A percentile compares a stretch with the other conserved stretches of the same genome.
These are phyloP conservation scores for Metacarcinus magister DNA, from an alignment of 2,888 invertebrate genomes.

Conservation along the genomic window DNA sequence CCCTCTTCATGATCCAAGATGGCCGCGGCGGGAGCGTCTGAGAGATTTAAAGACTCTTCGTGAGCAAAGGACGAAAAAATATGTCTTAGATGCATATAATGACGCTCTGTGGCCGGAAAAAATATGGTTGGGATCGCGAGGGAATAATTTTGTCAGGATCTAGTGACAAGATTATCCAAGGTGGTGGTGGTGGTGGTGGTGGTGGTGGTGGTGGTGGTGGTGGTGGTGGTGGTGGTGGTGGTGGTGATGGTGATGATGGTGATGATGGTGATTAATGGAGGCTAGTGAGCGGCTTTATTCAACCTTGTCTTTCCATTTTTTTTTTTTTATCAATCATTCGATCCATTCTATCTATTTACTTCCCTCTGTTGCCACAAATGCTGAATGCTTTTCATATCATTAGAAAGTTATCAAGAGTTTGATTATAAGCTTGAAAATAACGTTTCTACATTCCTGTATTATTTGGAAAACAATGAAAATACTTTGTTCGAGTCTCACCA, in stretches of 20 bases:
- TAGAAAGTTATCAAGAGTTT: too few relatives aligned
- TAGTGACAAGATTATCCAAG: not conserved
- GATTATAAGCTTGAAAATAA: too few relatives aligned
- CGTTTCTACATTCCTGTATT: too few relatives aligned
- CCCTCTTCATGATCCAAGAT: not conserved
- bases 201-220: not conserved
- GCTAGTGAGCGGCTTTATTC: too few relatives aligned
- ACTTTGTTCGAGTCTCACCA: too few relatives aligned
- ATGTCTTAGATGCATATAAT: not conserved
- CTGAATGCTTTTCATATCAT: too few relatives aligned
- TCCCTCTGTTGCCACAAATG: too few relatives aligned
- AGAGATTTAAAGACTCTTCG: not conserved
- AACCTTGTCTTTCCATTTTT: too few relatives aligned
- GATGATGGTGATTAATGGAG: not conserved
- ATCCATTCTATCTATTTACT: too few relatives aligned
- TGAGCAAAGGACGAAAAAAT: not conserved
- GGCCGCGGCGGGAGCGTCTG: not conserved
- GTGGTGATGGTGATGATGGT: not conserved
- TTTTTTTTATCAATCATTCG: too few relatives aligned
- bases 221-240: not conserved
- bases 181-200: conserved; percentile 2
- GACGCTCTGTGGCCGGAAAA: not conserved
- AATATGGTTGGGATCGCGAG: conserved; percentile 10
- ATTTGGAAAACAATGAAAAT: too few relatives aligned
- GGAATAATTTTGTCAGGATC: not conserved